These are phyloP conservation scores for Porites evermanni DNA, from an alignment of 92 coral and sea anemone genomes.

Conservation along the genomic window DNA sequence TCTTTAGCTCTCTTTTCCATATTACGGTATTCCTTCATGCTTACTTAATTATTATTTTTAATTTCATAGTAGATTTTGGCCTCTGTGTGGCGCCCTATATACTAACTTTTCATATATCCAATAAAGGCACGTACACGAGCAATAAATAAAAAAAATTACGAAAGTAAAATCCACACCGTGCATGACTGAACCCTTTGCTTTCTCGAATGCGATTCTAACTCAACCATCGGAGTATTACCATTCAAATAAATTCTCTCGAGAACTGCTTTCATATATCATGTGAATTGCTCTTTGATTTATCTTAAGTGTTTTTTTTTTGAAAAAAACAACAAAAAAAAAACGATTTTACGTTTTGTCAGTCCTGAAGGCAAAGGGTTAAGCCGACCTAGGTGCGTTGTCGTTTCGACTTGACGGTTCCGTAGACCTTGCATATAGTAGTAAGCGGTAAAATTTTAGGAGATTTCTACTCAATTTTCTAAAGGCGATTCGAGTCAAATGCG, in stretches of 20 bases:
- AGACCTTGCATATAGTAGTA: neutral
- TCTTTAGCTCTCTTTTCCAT: constrained; percentile 52
- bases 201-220: neutral
- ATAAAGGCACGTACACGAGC: constrained; percentile 31
- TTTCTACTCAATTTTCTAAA: constrained; percentile 1
- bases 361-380: neutral
- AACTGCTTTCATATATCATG: neutral
- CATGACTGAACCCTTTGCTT: neutral
- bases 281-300: neutral
- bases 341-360: neutral
- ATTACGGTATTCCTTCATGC: constrained; percentile 43
- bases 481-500: constrained; percentile 34
- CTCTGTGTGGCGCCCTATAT: constrained; percentile 11
- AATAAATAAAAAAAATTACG: constrained; percentile 49
- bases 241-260: neutral
- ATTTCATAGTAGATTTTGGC: constrained; percentile 30
- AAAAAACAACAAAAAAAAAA: neutral
- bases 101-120: constrained; percentile 5
- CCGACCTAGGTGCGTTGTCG: constrained; percentile 33
- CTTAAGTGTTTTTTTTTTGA: neutral
- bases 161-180: constrained; percentile 30
- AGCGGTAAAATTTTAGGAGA: neutral
- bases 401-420: neutral
- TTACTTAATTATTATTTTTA: constrained; percentile 28
- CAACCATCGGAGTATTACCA: neutral